Conservation (phyloP, 2,113 vertebrate genomes). For the Megaptera novaeangliae region DNA sequence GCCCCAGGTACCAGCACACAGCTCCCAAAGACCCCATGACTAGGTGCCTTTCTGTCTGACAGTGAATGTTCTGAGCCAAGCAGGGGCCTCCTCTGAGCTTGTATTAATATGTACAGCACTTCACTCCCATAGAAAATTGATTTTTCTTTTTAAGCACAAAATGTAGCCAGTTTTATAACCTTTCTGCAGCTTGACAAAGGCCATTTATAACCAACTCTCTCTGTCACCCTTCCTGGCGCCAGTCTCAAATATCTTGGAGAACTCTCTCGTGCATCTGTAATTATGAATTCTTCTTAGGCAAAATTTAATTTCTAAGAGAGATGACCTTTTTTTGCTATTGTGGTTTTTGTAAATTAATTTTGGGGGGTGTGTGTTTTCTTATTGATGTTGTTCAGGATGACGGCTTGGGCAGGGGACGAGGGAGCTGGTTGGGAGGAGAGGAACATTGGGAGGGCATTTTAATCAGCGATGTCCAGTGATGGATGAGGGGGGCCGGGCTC, state of each 20-base stretch:
- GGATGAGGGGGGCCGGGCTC: conserved; percentile 38
- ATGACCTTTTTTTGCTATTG: conserved; percentile 59
- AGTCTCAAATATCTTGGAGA: conserved; percentile 71
- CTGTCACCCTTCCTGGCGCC: conserved; percentile 44
- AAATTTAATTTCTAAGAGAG: conserved; percentile 78
- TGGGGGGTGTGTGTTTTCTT: conserved; percentile 43
- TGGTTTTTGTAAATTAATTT: conserved; percentile 59
- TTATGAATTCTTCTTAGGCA: conserved; percentile 71
- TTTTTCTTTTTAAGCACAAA: conserved; percentile 80
- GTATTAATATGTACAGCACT: conserved; percentile 72
- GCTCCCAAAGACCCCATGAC: neutral
- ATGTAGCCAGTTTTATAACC: conserved; percentile 74
- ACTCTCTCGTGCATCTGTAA: conserved; percentile 78
- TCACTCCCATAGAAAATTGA: conserved; percentile 77
- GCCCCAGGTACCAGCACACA: neutral
- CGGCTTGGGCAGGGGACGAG: neutral
- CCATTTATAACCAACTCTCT: conserved; percentile 79
- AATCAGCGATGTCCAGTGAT: conserved; percentile 65
- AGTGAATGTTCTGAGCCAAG: neutral
- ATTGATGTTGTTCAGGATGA: neutral
- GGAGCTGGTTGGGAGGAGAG: neutral
- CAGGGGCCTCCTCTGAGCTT: conserved; percentile 44
- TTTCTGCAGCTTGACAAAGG: conserved; percentile 77
- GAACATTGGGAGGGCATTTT: conserved; percentile 23
- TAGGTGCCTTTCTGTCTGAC: neutral